phyloP scores from a whole-genome alignment of 2,888 invertebrate genomes.

The Leptodirus hochenwartii region DNA sequence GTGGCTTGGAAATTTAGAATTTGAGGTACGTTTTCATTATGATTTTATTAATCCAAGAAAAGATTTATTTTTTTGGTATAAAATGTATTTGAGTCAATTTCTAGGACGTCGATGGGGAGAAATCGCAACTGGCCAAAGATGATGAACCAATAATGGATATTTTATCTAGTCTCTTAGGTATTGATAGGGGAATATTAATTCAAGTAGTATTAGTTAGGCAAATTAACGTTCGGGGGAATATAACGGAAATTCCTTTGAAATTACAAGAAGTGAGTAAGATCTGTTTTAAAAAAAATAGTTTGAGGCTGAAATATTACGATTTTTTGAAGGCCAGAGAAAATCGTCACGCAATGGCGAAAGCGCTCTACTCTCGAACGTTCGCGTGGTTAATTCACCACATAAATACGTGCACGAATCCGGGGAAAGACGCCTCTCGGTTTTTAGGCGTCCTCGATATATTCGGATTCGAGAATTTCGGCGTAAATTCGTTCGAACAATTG shows the following conservation, averaged over 20 bases:
- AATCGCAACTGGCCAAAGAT: slow-evolving; percentile 52
- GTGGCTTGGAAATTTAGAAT: slow-evolving; percentile 78
- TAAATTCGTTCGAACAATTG: slow-evolving; percentile 83
- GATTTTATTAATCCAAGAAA: slow-evolving; percentile 3
- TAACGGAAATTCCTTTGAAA: slow-evolving; percentile 80
- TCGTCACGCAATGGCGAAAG: slow-evolving; percentile 85
- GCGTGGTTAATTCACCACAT: slow-evolving; percentile 87
- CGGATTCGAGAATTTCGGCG: slow-evolving; percentile 81
- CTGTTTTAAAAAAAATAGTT: neutral
- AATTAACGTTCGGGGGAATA: slow-evolving; percentile 83
- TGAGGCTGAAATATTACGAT: neutral
- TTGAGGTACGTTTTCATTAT: slow-evolving; percentile 33
- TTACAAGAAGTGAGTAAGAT: slow-evolving; percentile 49
- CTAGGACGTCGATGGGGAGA: slow-evolving; percentile 73
- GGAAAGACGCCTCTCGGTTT: slow-evolving; percentile 57
- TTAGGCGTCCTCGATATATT: slow-evolving; percentile 85
- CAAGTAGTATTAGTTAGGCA: slow-evolving; percentile 62
- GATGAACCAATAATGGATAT: slow-evolving; percentile 55
- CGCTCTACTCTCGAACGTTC: slow-evolving; percentile 75
- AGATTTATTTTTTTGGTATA: slow-evolving; percentile 6
- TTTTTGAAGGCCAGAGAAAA: slow-evolving; percentile 61
- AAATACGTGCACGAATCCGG: slow-evolving; percentile 80
- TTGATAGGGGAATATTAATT: slow-evolving; percentile 53
- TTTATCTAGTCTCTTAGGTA: slow-evolving; percentile 54
- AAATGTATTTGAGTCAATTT: slow-evolving; percentile 8